Evolutionary conservation across 2,113 vertebrate species (phyloP).

Genomic region (Harpagus bidentatus): DNA sequence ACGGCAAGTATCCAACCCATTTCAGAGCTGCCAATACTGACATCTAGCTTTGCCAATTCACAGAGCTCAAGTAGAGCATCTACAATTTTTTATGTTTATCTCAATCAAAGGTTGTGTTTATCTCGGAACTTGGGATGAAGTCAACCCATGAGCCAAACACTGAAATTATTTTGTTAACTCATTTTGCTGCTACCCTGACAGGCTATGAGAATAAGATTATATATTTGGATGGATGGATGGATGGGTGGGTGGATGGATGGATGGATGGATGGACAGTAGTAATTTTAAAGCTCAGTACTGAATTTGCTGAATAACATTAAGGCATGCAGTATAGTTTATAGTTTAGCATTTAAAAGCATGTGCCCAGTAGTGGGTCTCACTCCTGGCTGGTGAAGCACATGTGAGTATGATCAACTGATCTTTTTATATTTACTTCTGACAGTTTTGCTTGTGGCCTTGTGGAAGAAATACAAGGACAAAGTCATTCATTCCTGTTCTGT

Average conservation of each 20-base stretch:
- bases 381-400: not conserved
- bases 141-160: not conserved
- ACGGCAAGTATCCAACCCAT: accelerated
- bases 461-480: not conserved
- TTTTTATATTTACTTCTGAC: not conserved
- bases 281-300: not conserved
- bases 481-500: not conserved
- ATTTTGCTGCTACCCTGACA: not conserved
- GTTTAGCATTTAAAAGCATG: not conserved
- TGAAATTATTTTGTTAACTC: not conserved
- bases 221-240: not conserved
- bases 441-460: not conserved
- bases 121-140: not conserved
- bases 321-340: not conserved
- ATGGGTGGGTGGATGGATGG: not conserved
- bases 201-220: not conserved
- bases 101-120: not conserved
- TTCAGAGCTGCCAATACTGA: not conserved
- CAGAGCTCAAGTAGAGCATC: not conserved
- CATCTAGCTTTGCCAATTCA: not conserved
- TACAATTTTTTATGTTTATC: not conserved
- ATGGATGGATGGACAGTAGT: not conserved
- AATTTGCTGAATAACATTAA: not conserved
- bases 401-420: not conserved
- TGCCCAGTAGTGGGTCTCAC: not conserved